Evolutionary conservation across 2,888 invertebrate species (phyloP), one percentile per base, ranked within the genome.

Genomic region (Coenonympha arcania): DNA sequence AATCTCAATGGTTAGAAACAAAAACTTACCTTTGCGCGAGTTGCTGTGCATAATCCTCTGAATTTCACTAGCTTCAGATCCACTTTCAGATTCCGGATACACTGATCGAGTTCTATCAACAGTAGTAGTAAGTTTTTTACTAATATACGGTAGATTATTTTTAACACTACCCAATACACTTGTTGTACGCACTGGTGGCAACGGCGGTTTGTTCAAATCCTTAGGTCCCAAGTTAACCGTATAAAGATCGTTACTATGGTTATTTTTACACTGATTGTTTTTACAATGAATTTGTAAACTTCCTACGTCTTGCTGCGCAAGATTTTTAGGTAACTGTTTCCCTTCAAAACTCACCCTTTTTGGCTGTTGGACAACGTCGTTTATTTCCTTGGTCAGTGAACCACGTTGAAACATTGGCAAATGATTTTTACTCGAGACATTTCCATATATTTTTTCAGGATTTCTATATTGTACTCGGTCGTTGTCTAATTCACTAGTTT

Each of bases 61-160:
- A 51, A 92, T 88, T 76, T 92, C 92, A 3, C 91, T 90, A 30
- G 90, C 91, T 69, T 92, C 92, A 31, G 91, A 91, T 19, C 91
- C 91, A 66, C 91, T 91, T 70, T 92, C 92, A 54, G 90, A 90
- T 64, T 91, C 91, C 3, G 88, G 88, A 57, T 73, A 79, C 52
- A 75, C 44, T n/a, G 69, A 68, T 54, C 69, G 63, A 41, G 64
- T 66, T 31, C 61, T 64, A 48, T 62, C 57, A 9, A 57, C 37
- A 46, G 61, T 50, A 54, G 63, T 55, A 11, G 45, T 50, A 58
- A 55, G 59, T 54, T 63, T 76, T 59, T 58, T 56, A 20, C 50
- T 68, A 64, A 65, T 72, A 50, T 62, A 62, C 36, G 62, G 52
- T 16, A 63, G 64, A 13, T 60, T 50, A 55, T 53, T 66, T 63